Conservation (phyloP, 2,113 vertebrate genomes). For the Anoplopoma fimbria region DNA sequence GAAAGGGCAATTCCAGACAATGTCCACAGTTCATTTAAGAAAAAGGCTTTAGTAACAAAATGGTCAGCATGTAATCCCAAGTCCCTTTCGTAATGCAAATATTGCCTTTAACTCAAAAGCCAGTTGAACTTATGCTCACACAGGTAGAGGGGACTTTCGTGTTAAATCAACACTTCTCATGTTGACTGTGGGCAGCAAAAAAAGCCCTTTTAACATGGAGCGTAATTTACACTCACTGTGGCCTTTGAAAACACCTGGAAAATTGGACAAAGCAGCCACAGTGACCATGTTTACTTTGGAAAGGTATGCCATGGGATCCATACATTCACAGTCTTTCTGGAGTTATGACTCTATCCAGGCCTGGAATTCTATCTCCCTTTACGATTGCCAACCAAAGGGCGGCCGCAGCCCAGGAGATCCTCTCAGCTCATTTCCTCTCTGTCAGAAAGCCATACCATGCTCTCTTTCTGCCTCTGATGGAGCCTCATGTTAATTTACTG, state of each 20-base stretch:
- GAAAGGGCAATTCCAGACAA: background rate
- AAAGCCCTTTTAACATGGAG: conserved; percentile 33
- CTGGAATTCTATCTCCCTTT: conserved; percentile 64
- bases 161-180: conserved; percentile 65
- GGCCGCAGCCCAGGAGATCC: conserved; percentile 69
- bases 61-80: conserved; percentile 23
- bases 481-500: conserved; percentile 71
- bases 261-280: conserved; percentile 69
- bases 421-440: conserved; percentile 75
- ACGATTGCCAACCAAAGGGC: conserved; percentile 63
- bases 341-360: conserved; percentile 71
- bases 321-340: conserved; percentile 36
- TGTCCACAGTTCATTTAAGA: background rate
- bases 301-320: conserved; percentile 44
- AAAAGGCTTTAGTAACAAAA: conserved; percentile 11
- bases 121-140: conserved; percentile 31
- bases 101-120: conserved; percentile 58
- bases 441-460: conserved; percentile 55
- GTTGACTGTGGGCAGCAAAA: conserved; percentile 32
- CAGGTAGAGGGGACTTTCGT: conserved; percentile 40
- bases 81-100: conserved; percentile 29
- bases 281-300: conserved; percentile 78
- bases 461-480: conserved; percentile 53
- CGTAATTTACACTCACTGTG: conserved; percentile 47
- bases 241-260: conserved; percentile 52